Evolutionary conservation across 2,113 vertebrate genomes (phyloP), one percentile per base, ranked within the genome.

Genomic region (Podiceps cristatus): DNA sequence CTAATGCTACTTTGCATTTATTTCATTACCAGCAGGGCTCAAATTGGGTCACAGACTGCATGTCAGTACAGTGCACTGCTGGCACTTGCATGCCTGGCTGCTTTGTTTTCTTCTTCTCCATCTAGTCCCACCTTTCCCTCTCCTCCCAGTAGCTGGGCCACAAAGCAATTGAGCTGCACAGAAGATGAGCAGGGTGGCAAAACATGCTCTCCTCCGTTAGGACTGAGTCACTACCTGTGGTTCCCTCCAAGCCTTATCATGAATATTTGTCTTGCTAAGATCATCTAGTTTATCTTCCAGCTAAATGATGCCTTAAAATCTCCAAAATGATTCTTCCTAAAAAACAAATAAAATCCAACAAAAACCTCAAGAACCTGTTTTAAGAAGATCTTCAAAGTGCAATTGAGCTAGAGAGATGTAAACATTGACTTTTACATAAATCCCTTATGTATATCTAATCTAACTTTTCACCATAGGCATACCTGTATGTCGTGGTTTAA

Each of bases 211-310:
- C 17, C 35, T 63, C 17, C 58, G 1, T 28, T 5, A 67, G 4
- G 42, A 33, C 4, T 53, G 25, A 42, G 27, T 37, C 2, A 0
- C 40, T 79, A 60, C 2, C 2, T 3, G 2, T 10, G 5, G 33
- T 78, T 85, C 13, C 15, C 40, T 18, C 33, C 33, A 60, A 90
- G 9, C 3, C 10, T 56, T 27, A 42, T 22, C n/a, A 75, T 6
- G 7, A 49, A 7, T 23, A n/a, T 67, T 52, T 85, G 14, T 40
- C 14, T 80, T 73, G 22, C 9, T 53, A 37, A 66, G 35, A 42
- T 10, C 12, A 58, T 55, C 16, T 13, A 64, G 10, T 37, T 76
- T 25, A 64, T 31, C 13, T 23, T 45, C n/a, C 50, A 92, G 16
- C 1, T 69, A 76, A 92, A 35, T 24, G 6, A n/a, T 40, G 10